Base-by-base conservation (phyloP, 2,113 vertebrate genomes). In the Calyptomena viridis region DNA sequence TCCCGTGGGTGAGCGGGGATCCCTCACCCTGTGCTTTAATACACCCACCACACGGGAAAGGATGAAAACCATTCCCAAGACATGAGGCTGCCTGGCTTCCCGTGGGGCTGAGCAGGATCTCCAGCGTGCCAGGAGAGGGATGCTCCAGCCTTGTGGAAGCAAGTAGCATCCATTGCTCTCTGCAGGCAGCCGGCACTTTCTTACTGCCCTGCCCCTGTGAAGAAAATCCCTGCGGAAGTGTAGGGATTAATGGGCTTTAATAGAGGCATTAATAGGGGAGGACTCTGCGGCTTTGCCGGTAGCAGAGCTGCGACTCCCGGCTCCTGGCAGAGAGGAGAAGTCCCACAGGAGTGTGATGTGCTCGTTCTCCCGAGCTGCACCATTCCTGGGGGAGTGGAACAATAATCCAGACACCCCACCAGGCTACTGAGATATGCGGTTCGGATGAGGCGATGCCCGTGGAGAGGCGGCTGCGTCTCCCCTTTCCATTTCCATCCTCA, bases 181-280 rank as follows among this genome's bases (percentile, higher is more conserved):
- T 10, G 56, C 47, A 49, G 84, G 90, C 84, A 76, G 85, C 59
- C 6, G 1, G 40, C 31, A 2, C 67, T 30, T 53, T 17, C 77
- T 60, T 35, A 27, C 71, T 8, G 4, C 20, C 0, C 67, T 50
- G 59, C 63, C 50, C 74, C 63, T 18, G 6, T 0, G 59, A 59
- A 93, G 85, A 94, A 90, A 95, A 93, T 92, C 94, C 94, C 90
- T 63, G 68, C 2, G 83, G 94, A 95, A 95, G 85, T 39, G 76
- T 37, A 24, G 77, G 95, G 84, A 94, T 96, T 93, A 95, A 89
- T 82, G 81, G 84, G 56, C 59, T 95, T 58, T 94, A 93, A 94
- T 91, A 84, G 92, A 23, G 28, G 87, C 82, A 18, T 85, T 94
- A 94, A 92, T 53, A 79, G 86, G 55, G 87, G 78, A 93, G 81